These are phyloP conservation scores for Amniataba percoides DNA, from an alignment of 2,797 vertebrate genomes.

Conservation along the genomic window DNA sequence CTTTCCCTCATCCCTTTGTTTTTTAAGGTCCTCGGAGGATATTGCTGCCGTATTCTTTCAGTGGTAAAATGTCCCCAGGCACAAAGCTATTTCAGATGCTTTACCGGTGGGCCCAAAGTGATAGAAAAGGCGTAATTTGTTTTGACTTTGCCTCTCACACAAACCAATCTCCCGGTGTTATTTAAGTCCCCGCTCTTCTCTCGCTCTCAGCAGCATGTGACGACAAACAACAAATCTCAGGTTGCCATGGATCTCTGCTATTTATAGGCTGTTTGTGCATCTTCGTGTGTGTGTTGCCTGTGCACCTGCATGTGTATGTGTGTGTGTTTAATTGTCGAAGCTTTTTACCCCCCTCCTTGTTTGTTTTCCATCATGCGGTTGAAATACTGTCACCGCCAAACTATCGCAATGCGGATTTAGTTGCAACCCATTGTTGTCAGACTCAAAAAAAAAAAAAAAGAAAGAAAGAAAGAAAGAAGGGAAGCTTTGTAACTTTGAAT, in stretches of 20 bases:
- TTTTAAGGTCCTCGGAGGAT: constrained; percentile 75
- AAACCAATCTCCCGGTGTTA: constrained; percentile 84
- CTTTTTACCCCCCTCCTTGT: constrained; percentile 12
- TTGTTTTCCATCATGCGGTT: constrained; percentile 58
- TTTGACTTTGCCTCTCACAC: constrained; percentile 84
- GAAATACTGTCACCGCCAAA: constrained; percentile 64
- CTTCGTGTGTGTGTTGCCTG: constrained; percentile 6
- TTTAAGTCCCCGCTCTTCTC: constrained; percentile 80
- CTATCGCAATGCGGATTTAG: constrained; percentile 61
- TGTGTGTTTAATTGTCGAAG: constrained; percentile 46
- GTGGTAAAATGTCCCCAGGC: constrained; percentile 82
- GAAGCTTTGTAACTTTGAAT: constrained; percentile 76
- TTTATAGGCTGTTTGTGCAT: constrained; percentile 75
- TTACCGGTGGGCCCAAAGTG: constrained; percentile 79
- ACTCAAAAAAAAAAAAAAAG: constrained; percentile 26
- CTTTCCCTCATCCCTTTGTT: constrained; percentile 65
- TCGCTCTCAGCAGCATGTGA: constrained; percentile 79
- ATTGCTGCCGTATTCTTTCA: constrained; percentile 78
- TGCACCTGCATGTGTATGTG: constrained; percentile 11
- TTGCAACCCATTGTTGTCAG: constrained; percentile 44
- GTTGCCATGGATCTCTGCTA: constrained; percentile 82
- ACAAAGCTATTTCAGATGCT: constrained; percentile 85
- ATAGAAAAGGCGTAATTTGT: constrained; percentile 86
- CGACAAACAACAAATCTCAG: constrained; percentile 83
- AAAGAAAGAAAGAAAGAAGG: too few relatives aligned